These are phyloP conservation scores for Hippopotamus amphibius DNA, from an alignment of 2,113 vertebrate genomes.

Conservation along the genomic window DNA sequence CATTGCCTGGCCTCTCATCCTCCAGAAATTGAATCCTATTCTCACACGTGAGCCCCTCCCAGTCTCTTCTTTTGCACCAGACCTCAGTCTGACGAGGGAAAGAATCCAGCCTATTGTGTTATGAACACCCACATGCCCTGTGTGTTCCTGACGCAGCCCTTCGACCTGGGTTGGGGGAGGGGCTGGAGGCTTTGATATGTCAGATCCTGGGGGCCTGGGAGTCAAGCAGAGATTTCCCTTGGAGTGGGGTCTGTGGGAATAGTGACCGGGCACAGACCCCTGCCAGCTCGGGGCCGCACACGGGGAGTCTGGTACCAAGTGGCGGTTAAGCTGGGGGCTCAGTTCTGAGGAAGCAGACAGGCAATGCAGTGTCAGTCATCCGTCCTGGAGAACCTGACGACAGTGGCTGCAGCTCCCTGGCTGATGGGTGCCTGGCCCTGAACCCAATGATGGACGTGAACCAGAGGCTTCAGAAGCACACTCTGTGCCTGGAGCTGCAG, in stretches of 20 bases:
- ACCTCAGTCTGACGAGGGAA: too few relatives aligned
- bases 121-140: background rate
- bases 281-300: fast-evolving
- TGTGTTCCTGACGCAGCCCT: background rate
- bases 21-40: too few relatives aligned
- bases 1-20: too few relatives aligned
- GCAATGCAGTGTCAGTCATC: background rate
- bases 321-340: background rate
- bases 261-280: background rate
- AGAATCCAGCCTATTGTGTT: background rate
- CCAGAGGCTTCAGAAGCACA: too few relatives aligned
- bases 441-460: too few relatives aligned
- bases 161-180: background rate
- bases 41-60: too few relatives aligned
- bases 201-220: background rate
- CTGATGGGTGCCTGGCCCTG: too few relatives aligned
- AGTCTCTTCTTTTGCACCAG: too few relatives aligned
- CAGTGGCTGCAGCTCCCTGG: too few relatives aligned
- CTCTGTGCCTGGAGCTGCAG: too few relatives aligned
- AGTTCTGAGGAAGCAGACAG: background rate
- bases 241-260: background rate
- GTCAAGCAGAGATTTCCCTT: background rate
- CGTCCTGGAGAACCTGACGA: too few relatives aligned
- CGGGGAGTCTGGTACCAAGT: background rate
- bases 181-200: background rate